phyloP scores from a whole-genome alignment of 2,797 vertebrate genomes.

The Distichodus sexfasciatus region DNA sequence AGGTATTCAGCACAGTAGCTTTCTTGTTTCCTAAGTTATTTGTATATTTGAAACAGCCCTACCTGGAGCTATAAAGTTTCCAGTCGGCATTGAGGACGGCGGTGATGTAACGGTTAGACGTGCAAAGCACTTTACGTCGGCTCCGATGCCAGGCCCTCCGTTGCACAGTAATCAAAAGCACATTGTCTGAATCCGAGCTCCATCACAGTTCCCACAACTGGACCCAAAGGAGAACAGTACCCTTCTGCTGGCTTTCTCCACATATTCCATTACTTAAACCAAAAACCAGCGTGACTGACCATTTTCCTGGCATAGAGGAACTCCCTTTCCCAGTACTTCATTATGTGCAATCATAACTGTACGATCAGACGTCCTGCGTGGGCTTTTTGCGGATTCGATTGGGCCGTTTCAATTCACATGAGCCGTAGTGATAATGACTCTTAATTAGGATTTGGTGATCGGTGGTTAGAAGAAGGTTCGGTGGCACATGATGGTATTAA shows the following conservation, averaged over 20 bases:
- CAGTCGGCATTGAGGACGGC: conserved; percentile 1
- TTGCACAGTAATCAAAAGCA: conserved; percentile 53
- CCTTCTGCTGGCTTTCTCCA: conserved; percentile 13
- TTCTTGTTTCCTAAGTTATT: conserved; percentile 5
- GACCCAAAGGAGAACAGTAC: conserved; percentile 30
- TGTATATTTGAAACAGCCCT: conserved; percentile 2
- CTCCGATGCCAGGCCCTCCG: conserved; percentile 35
- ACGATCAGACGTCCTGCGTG: conserved; percentile 4
- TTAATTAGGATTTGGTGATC: conserved; percentile 2
- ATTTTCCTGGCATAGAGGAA: conserved; percentile 49
- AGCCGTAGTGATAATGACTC: not conserved
- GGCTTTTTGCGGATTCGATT: not conserved
- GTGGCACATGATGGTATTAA: not conserved
- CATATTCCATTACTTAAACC: conserved; percentile 45
- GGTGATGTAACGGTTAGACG: conserved; percentile 43
- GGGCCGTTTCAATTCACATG: not conserved
- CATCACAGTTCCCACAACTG: conserved; percentile 32
- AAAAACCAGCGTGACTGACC: conserved; percentile 30
- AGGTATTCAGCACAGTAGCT: conserved; percentile 3
- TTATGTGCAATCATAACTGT: conserved; percentile 34
- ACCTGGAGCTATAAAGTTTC: conserved; percentile 30
- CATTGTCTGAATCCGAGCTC: conserved; percentile 49
- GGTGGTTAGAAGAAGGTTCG: not conserved
- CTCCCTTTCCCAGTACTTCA: not conserved
- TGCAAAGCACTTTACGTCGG: conserved; percentile 49